phyloP scores from a whole-genome alignment of 1,140 invertebrate species.

The Anagrus nilaparvatae region DNA sequence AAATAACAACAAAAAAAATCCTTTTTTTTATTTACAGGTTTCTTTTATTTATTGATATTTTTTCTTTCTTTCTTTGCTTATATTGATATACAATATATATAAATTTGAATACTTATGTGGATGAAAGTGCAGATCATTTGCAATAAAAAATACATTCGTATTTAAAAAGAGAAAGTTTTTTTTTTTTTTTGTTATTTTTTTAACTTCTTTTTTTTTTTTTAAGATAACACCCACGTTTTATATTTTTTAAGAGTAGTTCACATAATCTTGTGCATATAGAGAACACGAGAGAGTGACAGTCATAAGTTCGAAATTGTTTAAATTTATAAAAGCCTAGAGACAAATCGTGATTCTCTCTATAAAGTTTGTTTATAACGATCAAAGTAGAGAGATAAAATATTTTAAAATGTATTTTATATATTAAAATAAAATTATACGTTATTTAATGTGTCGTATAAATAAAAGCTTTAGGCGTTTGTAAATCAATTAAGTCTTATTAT shows the following conservation, averaged over 20 bases:
- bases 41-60: conserved; percentile 19
- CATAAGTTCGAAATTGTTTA: conserved; percentile 4
- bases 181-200: too few species aligned
- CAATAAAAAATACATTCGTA: too few species aligned
- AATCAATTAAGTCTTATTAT: conserved; percentile 30
- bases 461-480: conserved; percentile 23
- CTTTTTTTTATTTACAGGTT: conserved; percentile 11
- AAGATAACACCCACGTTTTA: too few species aligned
- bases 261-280: too few species aligned
- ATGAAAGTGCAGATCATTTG: too few species aligned
- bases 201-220: too few species aligned
- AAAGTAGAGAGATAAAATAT: too few species aligned
- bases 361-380: too few species aligned
- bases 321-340: background rate
- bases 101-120: background rate
- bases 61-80: background rate
- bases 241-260: too few species aligned
- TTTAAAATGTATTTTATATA: background rate
- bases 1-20: too few species aligned
- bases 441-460: conserved; percentile 10
- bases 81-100: conserved; percentile 4
- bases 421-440: background rate
- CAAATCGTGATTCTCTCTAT: too few species aligned
- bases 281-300: background rate
- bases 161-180: too few species aligned